Evolutionary conservation across 2,888 invertebrate species (phyloP).

Genomic region (Amphipyra berbera): DNA sequence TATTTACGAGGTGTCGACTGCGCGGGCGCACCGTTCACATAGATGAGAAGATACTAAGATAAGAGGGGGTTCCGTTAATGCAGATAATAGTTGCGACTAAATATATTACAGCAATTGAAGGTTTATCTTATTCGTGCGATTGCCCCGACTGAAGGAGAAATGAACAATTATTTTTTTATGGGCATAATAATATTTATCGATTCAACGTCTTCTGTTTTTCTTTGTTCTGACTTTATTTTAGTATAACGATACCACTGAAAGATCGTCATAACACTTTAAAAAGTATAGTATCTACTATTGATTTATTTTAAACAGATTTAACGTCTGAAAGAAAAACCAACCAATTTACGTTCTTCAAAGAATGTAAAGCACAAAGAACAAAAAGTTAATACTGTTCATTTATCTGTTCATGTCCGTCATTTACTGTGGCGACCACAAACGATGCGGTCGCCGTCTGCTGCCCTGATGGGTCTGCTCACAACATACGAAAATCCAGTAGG

Average conservation of each 20-base stretch:
- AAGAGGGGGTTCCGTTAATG: constrained; percentile 35
- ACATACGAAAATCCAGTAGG: neutral
- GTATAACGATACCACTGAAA: too few species aligned
- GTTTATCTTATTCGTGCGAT: neutral
- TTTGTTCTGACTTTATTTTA: too few species aligned
- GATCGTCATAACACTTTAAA: too few species aligned
- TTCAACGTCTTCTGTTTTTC: too few species aligned
- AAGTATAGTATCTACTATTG: too few species aligned
- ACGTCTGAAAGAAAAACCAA: neutral
- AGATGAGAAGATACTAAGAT: constrained; percentile 43
- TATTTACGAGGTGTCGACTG: constrained; percentile 57
- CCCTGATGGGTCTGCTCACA: constrained; percentile 7
- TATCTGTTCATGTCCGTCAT: constrained; percentile 35
- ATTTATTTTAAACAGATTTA: too few species aligned
- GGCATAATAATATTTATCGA: too few species aligned
- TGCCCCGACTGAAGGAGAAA: neutral
- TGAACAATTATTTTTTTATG: neutral
- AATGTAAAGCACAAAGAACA: constrained; percentile 13
- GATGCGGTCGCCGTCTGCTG: constrained; percentile 23
- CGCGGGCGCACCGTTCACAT: constrained; percentile 41
- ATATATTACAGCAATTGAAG: neutral
- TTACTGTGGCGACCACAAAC: constrained; percentile 43
- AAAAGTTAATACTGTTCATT: constrained; percentile 22
- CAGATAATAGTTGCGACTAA: constrained; percentile 22
- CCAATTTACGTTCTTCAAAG: constrained; percentile 13